These are phyloP conservation scores for Blera fallax DNA, from an alignment of 2,888 invertebrate species.

Conservation along the genomic window DNA sequence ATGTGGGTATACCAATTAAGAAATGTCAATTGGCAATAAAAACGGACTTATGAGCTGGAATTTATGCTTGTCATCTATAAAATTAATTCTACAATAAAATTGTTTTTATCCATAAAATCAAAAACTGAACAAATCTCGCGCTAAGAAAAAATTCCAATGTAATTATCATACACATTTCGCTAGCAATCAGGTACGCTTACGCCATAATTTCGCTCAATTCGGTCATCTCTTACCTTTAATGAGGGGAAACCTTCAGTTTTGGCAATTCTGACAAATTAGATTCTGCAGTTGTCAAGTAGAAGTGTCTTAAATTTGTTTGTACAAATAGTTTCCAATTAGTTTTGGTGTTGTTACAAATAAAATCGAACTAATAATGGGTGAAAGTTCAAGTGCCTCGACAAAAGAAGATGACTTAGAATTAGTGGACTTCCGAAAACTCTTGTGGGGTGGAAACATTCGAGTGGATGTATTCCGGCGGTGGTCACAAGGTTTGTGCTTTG, in stretches of 20 bases:
- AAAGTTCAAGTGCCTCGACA: constrained; percentile 78
- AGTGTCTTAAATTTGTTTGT: constrained; percentile 55
- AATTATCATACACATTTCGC: not conserved
- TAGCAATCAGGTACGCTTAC: not conserved
- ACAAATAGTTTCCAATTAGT: constrained; percentile 49
- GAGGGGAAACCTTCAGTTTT: not conserved
- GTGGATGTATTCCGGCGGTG: constrained; percentile 94
- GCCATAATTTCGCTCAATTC: not conserved
- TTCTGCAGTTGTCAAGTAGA: constrained; percentile 58
- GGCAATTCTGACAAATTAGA: constrained; percentile 27
- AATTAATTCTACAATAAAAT: no score
- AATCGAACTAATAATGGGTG: constrained; percentile 76
- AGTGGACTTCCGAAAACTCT: constrained; percentile 88
- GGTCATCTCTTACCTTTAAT: not conserved
- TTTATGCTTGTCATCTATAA: no score
- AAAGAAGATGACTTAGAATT: constrained; percentile 85
- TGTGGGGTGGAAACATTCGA: constrained; percentile 93
- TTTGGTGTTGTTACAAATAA: constrained; percentile 53
- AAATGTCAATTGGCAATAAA: not conserved
- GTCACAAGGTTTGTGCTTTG: constrained; percentile 88
- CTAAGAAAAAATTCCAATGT: no score
- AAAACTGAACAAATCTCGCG: not conserved
- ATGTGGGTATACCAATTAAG: not conserved
- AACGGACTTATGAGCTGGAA: no score
- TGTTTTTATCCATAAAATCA: no score